These are phyloP conservation scores for Idaea dimidiata DNA, from an alignment of 2,888 invertebrate species.

Conservation along the genomic window DNA sequence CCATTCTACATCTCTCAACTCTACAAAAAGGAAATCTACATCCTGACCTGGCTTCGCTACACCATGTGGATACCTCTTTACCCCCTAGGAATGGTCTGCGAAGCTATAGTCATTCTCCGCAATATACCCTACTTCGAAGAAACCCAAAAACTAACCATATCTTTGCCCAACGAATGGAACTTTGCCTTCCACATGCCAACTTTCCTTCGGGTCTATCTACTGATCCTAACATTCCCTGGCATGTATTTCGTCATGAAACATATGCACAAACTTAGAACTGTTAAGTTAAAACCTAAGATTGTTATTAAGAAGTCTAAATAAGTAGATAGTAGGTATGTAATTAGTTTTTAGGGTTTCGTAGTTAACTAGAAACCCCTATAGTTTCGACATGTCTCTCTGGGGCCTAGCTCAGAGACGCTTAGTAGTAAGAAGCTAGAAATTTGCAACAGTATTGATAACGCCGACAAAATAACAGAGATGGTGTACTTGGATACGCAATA, in stretches of 20 bases:
- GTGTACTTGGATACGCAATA: too few relatives aligned
- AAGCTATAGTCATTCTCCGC: conserved; percentile 89
- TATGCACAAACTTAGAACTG: conserved; percentile 88
- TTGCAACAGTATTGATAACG: too few relatives aligned
- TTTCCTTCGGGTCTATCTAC: conserved; percentile 87
- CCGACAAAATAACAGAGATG: too few relatives aligned
- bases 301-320: conserved; percentile 70
- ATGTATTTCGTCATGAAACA: conserved; percentile 90
- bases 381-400: too few relatives aligned
- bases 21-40: conserved; percentile 85
- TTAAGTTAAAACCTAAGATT: conserved; percentile 81
- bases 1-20: conserved; percentile 94
- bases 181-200: conserved; percentile 92
- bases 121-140: conserved; percentile 95
- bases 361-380: too few relatives aligned
- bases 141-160: conserved; percentile 86
- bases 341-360: too few relatives aligned
- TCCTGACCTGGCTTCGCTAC: conserved; percentile 95
- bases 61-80: conserved; percentile 96
- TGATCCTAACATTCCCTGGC: conserved; percentile 88
- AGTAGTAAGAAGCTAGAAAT: too few relatives aligned
- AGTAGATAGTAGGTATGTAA: conserved; percentile 7
- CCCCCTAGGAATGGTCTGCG: conserved; percentile 93
- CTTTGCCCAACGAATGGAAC: conserved; percentile 92
- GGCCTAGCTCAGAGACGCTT: too few relatives aligned